Evolutionary conservation across 2,797 vertebrate species (phyloP), one percentile per base, ranked within the genome.

Genomic region (Mormyrus proboscirostris): DNA sequence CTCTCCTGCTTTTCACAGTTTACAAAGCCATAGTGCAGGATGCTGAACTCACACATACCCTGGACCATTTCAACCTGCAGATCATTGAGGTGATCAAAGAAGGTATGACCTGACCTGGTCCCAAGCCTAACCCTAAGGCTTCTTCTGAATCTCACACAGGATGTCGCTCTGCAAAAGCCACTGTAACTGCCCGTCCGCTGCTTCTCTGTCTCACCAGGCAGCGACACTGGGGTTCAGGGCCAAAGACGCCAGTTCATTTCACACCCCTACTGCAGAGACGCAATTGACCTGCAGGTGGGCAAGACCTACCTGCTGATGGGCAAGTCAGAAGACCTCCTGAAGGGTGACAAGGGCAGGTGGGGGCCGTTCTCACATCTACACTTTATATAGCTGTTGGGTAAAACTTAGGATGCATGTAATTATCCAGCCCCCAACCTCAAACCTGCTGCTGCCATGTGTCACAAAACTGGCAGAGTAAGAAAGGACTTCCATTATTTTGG

Each of bases 201-300:
- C 3, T 3, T 16, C 8, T 84, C 12, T 87, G 0, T 41, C 55
- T 33, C 44, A 4, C 49, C 92, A 96, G 95, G 94, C 87, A 92
- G 0, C 6, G 95, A 96, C 76, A 55, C 90, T 53, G 89, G 62
- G 84, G 51, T 93, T 69, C 1, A 0, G 38, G 93, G 91, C 5
- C 38, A 94, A 73, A 0, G 25, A 0, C 94, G 95, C 0, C 49
- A 4, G 5, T 96, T 95, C 90, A 90, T 95, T 49, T 92, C 94
- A 90, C 94, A 92, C 88, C 87, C 91, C 0, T 92, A 92, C 90
- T 96, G 96, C 92, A 93, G 94, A 86, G 90, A 91, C 0, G 14
- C 90, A 88, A 90, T 95, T n/a, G 62, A 19, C 6, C 82, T 96
- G 8, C 0, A 0, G 0, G 0, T 0, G 0, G 92, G 86, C 1